These are phyloP conservation scores for Anthoscopus minutus DNA, from an alignment of 2,113 vertebrate genomes.

Conservation along the genomic window DNA sequence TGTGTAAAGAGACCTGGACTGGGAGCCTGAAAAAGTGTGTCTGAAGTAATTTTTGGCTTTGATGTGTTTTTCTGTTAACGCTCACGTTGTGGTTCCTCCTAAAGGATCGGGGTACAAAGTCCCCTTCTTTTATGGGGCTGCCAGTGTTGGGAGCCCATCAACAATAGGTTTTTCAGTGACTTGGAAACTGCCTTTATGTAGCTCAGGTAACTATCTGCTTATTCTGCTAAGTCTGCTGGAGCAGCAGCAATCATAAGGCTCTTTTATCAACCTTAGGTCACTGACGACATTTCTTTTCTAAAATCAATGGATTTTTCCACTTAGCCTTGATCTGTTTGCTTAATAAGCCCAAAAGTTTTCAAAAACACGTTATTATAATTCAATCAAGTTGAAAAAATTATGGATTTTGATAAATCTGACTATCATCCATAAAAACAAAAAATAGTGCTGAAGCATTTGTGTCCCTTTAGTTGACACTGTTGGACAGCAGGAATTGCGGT, in stretches of 20 bases:
- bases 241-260: background rate
- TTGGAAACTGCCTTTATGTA: background rate
- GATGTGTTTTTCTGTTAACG: conserved; percentile 6
- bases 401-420: background rate
- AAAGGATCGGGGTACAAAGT: background rate
- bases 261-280: background rate
- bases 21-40: conserved; percentile 16
- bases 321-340: background rate
- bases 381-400: background rate
- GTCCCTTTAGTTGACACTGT: background rate
- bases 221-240: background rate
- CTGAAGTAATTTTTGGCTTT: conserved; percentile 23
- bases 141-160: background rate
- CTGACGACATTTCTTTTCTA: background rate
- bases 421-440: background rate
- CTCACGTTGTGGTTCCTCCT: background rate
- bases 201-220: background rate
- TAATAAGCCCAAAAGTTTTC: background rate
- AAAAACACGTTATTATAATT: background rate
- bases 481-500: background rate
- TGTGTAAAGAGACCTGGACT: conserved; percentile 1
- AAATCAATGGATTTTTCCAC: background rate
- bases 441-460: background rate
- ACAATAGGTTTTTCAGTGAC: background rate
- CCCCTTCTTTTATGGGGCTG: background rate